Conservation (phyloP, 1,140 invertebrate genomes). For the Drosophila serrata region DNA sequence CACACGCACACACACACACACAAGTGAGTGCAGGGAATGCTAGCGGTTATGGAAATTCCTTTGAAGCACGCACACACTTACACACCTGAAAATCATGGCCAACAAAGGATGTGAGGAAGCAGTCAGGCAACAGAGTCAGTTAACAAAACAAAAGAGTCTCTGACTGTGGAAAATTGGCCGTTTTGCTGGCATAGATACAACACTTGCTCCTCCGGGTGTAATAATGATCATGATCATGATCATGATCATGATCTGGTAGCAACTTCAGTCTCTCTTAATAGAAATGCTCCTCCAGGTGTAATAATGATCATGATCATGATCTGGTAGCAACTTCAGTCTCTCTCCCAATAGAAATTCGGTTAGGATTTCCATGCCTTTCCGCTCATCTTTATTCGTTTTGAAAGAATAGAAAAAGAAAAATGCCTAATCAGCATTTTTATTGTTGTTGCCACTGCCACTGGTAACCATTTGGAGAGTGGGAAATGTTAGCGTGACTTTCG, state of each 20-base stretch:
- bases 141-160: conserved; percentile 58
- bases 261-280: conserved; percentile 67
- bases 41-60: conserved; percentile 84
- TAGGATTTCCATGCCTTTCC: conserved; percentile 29
- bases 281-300: conserved; percentile 53
- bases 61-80: conserved; percentile 52
- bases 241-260: conserved; percentile 34
- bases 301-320: conserved; percentile 34
- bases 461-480: conserved; percentile 45
- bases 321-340: conserved; percentile 44
- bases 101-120: conserved; percentile 51
- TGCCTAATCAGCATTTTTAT: conserved; percentile 73
- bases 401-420: conserved; percentile 17
- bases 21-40: conserved; percentile 61
- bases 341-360: conserved; percentile 59
- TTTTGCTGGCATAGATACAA: conserved; percentile 60
- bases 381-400: conserved; percentile 23
- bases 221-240: conserved; percentile 38
- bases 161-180: conserved; percentile 69
- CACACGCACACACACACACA: conserved; percentile 30
- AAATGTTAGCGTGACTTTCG: conserved; percentile 66
- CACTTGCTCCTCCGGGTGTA: conserved; percentile 62
- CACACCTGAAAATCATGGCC: conserved; percentile 15
- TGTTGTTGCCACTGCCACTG: conserved; percentile 31
- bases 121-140: conserved; percentile 24